Base-by-base conservation (phyloP, 92 coral and sea anemone species). In the Actinernus sp. region DNA sequence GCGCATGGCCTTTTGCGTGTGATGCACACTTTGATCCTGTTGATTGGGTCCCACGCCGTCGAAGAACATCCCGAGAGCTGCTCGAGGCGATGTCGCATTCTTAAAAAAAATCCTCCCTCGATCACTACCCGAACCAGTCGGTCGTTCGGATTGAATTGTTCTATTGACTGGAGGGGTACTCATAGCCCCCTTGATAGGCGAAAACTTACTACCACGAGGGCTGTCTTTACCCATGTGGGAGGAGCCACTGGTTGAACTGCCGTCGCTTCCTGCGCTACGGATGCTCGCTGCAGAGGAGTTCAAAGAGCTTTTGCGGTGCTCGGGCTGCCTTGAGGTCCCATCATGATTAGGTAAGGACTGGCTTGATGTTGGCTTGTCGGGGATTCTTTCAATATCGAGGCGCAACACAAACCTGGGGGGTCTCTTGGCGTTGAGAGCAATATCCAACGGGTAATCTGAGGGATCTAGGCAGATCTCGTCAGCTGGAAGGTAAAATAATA, bases 391-490 rank as follows among this genome's bases (percentile, higher is more conserved):
- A 26, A 73, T 55, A 47, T 87, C 96, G 46, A 95, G 78, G 14
- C 99, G 93, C 17, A 95, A 51, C 13, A 95, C 92, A 58, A 91
- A 91, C 33, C 99, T 82, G n/a, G 88, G 86, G 29, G 59, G 85
- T 63, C 88, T 85, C 43, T 90, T 95, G 44, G 99, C 97, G 61
- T 87, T 95, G 14, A 95, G 80, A 0, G 99, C 99, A 52, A 91
- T 83, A 38, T 74, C 99, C 38, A 95, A 74, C 8, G 99, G 99
- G 63, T 84, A 77, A 29, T 95, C 99, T n/a, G 97, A 87, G 6
- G 91, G 94, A 39, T 91, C 99, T 33, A 95, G 74, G 45, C 97
- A 91, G 34, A 95, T 95, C 54, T 95, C 99, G 81, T 95, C 99
- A 79, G 78, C 73, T 80, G 83, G 49, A 58, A 28, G 27, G 43